Base-by-base conservation (phyloP, 92 coral and sea anemone genomes). In the Siderastrea radians region DNA sequence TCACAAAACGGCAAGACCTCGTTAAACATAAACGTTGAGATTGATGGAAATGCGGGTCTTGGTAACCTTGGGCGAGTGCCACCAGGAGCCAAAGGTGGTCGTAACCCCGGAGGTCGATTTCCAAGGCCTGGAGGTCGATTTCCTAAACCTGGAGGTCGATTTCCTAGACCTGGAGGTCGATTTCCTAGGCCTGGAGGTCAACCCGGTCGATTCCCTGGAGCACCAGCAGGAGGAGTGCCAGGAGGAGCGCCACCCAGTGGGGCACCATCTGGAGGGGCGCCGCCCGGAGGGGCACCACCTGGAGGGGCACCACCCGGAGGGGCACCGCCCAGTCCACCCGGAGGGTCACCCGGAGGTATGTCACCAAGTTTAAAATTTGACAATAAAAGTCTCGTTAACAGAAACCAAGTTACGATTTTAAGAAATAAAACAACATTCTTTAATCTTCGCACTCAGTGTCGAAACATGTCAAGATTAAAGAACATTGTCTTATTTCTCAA, bases 11-110 rank as follows among this genome's bases (percentile, higher is more conserved):
- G 77, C 15, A n/a, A 10, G 54, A 15, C 86, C 26, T 13, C 77
- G 5, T 3, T 81, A 9, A 69, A 69, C 6, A 47, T 81, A 45
- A 49, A 81, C n/a, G 77, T 81, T 64, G 73, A 79, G 61, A 26
- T 26, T 45, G 6, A 10, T 16, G 44, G 44, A 15, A 64, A 8
- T 2, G 7, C 2, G 68, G 68, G 68, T 4, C 43, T 64, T 64
- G 43, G 43, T n/a, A 5, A n/a, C 43, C 2, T 64, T 16, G 44
- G 68, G 38, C 38, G 0, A n/a, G 65, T 60, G 12, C 65, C 65
- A 60, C 65, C 65, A 14, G 65, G 65, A 60, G 16, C 14, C 3
- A 11, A 60, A 60, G 65, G 65, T 11, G 16, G 65, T 60, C 65
- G 16, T 17, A 11, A 15, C 1, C 15, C 65, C 14, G 65, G 65